Evolutionary conservation across 2,888 invertebrate species (phyloP).

Genomic region (Drosophila sordidula): DNA sequence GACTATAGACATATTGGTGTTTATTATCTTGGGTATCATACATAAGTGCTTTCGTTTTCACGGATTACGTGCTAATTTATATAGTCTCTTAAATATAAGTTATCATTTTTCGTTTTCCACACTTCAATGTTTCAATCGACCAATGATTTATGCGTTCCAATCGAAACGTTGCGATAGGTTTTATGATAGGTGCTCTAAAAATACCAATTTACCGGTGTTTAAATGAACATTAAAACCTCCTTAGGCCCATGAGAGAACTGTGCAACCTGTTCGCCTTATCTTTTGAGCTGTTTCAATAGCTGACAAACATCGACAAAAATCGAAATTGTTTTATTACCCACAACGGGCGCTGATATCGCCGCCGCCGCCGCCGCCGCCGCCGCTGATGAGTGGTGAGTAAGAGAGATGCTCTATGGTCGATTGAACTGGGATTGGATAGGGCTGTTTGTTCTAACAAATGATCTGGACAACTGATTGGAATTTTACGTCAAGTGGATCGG

Average conservation of each 20-base stretch:
- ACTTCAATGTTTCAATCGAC: slow-evolving; percentile 21
- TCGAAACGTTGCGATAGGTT: slow-evolving; percentile 41
- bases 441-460: slow-evolving; percentile 6
- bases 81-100: slow-evolving; percentile 17
- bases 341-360: slow-evolving; percentile 22
- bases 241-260: slow-evolving; percentile 41
- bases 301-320: slow-evolving; percentile 46
- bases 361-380: background rate
- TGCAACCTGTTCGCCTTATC: slow-evolving; percentile 51
- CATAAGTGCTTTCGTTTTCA: slow-evolving; percentile 5
- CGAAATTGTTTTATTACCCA: slow-evolving; percentile 47
- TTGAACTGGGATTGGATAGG: slow-evolving; percentile 1
- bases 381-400: slow-evolving; percentile 9
- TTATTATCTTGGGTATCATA: background rate
- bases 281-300: slow-evolving; percentile 41
- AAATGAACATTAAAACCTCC: slow-evolving; percentile 77
- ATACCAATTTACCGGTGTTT: slow-evolving; percentile 76
- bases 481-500: slow-evolving; percentile 12
- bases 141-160: slow-evolving; percentile 68
- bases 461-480: slow-evolving; percentile 14
- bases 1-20: background rate
- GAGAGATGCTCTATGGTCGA: slow-evolving; percentile 29
- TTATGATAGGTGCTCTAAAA: slow-evolving; percentile 75
- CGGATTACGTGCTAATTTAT: slow-evolving; percentile 20
- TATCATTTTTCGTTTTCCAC: slow-evolving; percentile 29